Base-by-base conservation (phyloP, 2,888 invertebrate species). In the Drosophila emarginata region DNA sequence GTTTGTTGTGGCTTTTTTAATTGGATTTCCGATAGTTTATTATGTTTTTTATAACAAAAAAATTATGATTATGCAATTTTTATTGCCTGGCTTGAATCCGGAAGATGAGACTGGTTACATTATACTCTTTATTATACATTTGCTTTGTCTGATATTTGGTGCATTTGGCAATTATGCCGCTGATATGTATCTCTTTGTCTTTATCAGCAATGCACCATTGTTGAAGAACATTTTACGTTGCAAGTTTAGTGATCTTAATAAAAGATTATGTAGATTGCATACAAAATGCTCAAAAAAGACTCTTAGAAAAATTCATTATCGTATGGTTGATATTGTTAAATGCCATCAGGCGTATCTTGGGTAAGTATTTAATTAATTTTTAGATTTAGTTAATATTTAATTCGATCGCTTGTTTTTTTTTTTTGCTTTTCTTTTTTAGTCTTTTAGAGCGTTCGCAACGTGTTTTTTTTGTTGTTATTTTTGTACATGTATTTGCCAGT, bases 331-430 rank as follows among this genome's bases (percentile, higher is more conserved):
- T 9, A 74, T 79, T 54, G 14, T 76, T 6, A 14, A 51, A 6
- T 79, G 74, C 70, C 83, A 84, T 61, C 78, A 78, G 36, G 58
- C 71, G 21, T 84, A 79, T 57, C 72, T 77, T 11, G 62, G 26
- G 83, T 84, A 21, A 3, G 63, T 53, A 21, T 12, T 45, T 12
- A 32, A 9, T 32, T 32, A 9, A 32, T 28, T 28, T 23, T 23
- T 23, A 4, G 3, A 23, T 23, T 23, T 23, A 5, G 1, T 2
- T 9, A 32, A 32, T 32, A 32, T 32, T 32, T 26, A 26, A 26
- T n/a, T n/a, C n/a, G n/a, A n/a, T n/a, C n/a, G n/a, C n/a, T n/a
- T n/a, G 5, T 1, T 26, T 26, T 32, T 32, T 28, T 28, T 1
- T 1, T 28, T 28, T 28, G 28, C 6, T 28, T 28, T 4, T 4